Conservation (phyloP, 1,140 invertebrate genomes). For the Hycleus phaleratus region DNA sequence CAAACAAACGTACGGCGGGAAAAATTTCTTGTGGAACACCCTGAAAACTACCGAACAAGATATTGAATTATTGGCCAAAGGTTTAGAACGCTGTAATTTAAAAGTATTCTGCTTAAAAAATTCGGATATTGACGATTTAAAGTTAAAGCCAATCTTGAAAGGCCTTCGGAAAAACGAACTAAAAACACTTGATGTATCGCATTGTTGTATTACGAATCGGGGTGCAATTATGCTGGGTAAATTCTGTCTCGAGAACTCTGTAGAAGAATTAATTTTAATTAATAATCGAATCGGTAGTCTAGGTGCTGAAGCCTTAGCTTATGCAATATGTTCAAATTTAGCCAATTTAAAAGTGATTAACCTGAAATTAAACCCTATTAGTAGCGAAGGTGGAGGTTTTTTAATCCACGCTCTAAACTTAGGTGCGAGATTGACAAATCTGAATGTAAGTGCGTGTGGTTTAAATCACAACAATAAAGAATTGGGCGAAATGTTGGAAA, state of each 20-base stretch:
- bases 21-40: slow-evolving; percentile 42
- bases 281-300: slow-evolving; percentile 45
- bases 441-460: slow-evolving; percentile 10
- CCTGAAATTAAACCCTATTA: slow-evolving; percentile 11
- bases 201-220: slow-evolving; percentile 44
- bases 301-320: slow-evolving; percentile 14
- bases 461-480: background rate
- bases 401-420: slow-evolving; percentile 9
- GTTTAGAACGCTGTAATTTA: slow-evolving; percentile 41
- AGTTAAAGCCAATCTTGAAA: slow-evolving; percentile 43
- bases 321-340: background rate
- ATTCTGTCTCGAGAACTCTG: slow-evolving; percentile 41
- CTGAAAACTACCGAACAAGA: slow-evolving; percentile 45
- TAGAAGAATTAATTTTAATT: slow-evolving; percentile 40
- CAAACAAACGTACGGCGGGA: slow-evolving; percentile 34
- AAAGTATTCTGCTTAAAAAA: slow-evolving; percentile 43
- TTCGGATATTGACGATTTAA: slow-evolving; percentile 45
- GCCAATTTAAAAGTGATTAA: background rate
- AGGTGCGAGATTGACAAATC: slow-evolving; percentile 2
- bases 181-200: slow-evolving; percentile 44
- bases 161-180: slow-evolving; percentile 40
- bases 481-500: slow-evolving; percentile 7
- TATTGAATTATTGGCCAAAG: slow-evolving; percentile 42
- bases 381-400: slow-evolving; percentile 5
- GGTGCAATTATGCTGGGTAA: slow-evolving; percentile 42